Base-by-base conservation (phyloP, 2,888 invertebrate species). In the Oxyscelio sp. region DNA sequence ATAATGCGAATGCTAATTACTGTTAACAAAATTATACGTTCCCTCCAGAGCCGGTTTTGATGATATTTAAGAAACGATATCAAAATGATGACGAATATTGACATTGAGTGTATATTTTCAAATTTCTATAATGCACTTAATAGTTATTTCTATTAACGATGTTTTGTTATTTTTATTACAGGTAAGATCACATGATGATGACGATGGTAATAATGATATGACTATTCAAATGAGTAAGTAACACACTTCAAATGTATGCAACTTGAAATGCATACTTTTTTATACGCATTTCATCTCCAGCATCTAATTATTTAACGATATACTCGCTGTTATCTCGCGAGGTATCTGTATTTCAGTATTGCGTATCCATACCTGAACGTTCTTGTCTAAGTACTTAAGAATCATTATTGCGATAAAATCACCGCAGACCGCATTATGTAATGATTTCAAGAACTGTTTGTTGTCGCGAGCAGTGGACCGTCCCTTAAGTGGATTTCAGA, bases 401-500 rank as follows among this genome's bases (percentile, higher is more conserved):
- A 80, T 87, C 85, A 78, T 87, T 75, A 83, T 83, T 85, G 77
- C 81, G 82, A 87, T 87, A 84, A 81, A 71, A 88, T 83, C 84
- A 83, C 83, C 85, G 80, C 83, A 50, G 61, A 79, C 70, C 63
- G 40, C 63, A 86, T 87, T 86, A 86, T 70, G 79, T 82, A 80
- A 87, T 83, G 74, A 83, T 79, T 85, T 59, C 66, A 71, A 85
- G 70, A 61, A 78, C 70, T 92, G 92, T 92, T 92, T 93, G 92
- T 92, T 91, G 92, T 92, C 88, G 86, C 89, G 89, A 83, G 88
- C 89, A 90, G 88, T 89, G 89, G 90, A 85, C 89, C 91, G 88
- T 89, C 87, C 82, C 87, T 90, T 88, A 89, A 93, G 92, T 91
- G 93, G 90, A 89, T 90, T 90, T 89, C 87, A 83, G 86, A 89